phyloP scores from a whole-genome alignment of 2,797 vertebrate species.

The Pseudochaenichthys georgianus region DNA sequence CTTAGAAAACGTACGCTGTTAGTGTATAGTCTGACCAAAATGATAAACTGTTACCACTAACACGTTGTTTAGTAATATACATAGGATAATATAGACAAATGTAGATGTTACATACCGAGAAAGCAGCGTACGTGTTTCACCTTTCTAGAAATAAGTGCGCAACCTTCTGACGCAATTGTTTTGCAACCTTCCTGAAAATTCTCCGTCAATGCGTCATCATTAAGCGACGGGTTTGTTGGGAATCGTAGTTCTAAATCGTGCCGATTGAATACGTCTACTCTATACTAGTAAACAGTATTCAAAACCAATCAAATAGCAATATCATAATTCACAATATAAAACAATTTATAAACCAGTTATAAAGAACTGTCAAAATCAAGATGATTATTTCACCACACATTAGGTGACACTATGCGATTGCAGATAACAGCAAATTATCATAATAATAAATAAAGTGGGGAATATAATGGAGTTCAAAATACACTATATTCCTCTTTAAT shows the following conservation, averaged over 20 bases:
- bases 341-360: not conserved
- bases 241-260: conserved; percentile 43
- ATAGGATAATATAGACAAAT: rapidly evolving
- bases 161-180: conserved; percentile 72
- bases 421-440: too few relatives aligned
- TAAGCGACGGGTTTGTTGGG: conserved; percentile 53
- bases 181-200: conserved; percentile 73
- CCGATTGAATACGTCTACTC: not conserved
- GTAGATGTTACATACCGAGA: conserved; percentile 39
- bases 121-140: conserved; percentile 45
- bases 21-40: rapidly evolving
- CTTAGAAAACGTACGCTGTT: rapidly evolving
- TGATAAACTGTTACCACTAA: too few relatives aligned
- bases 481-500: too few relatives aligned
- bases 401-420: too few relatives aligned
- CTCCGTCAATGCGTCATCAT: conserved; percentile 45
- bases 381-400: too few relatives aligned
- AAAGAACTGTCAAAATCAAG: too few relatives aligned
- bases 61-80: rapidly evolving
- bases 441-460: too few relatives aligned
- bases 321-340: not conserved
- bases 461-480: too few relatives aligned
- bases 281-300: not conserved
- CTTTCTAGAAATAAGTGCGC: conserved; percentile 62
- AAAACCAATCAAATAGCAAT: too few relatives aligned